phyloP scores from a whole-genome alignment of 2,113 vertebrate species.

The Girardinichthys multiradiatus region DNA sequence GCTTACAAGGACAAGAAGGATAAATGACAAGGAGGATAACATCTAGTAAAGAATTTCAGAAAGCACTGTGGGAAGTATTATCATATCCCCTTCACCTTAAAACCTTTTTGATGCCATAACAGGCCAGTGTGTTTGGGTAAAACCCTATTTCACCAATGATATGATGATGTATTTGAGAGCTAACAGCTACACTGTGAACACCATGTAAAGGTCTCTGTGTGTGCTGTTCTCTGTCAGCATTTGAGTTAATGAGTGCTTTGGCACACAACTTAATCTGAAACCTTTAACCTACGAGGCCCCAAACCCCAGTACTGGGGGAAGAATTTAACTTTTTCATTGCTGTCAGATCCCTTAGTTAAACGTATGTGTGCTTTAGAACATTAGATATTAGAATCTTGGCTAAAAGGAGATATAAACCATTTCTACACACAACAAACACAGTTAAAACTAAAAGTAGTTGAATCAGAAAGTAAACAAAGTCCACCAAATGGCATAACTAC shows the following conservation, averaged over 20 bases:
- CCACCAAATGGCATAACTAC: too few relatives aligned
- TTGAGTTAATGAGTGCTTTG: not conserved
- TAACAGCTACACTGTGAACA: conserved; percentile 35
- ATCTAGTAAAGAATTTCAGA: conserved; percentile 49
- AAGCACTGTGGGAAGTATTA: conserved; percentile 14
- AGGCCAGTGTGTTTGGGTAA: conserved; percentile 25
- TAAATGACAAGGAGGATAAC: conserved; percentile 45
- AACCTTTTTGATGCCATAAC: conserved; percentile 18
- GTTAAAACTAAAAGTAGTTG: too few relatives aligned
- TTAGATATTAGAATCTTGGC: too few relatives aligned
- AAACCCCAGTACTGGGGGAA: too few relatives aligned
- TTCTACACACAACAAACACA: too few relatives aligned
- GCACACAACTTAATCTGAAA: not conserved
- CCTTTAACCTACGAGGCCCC: too few relatives aligned
- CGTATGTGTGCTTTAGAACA: too few relatives aligned
- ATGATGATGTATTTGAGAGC: conserved; percentile 38
- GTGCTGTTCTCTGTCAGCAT: not conserved
- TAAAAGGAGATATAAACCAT: too few relatives aligned
- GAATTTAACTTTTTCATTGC: too few relatives aligned
- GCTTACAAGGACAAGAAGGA: conserved; percentile 16
- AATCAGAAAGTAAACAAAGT: too few relatives aligned
- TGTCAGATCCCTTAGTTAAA: too few relatives aligned
- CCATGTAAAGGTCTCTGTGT: not conserved
- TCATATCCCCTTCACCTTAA: conserved; percentile 29
- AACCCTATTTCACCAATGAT: conserved; percentile 39